Conservation (phyloP, 2,888 invertebrate species). For the Axea sp. region DNA sequence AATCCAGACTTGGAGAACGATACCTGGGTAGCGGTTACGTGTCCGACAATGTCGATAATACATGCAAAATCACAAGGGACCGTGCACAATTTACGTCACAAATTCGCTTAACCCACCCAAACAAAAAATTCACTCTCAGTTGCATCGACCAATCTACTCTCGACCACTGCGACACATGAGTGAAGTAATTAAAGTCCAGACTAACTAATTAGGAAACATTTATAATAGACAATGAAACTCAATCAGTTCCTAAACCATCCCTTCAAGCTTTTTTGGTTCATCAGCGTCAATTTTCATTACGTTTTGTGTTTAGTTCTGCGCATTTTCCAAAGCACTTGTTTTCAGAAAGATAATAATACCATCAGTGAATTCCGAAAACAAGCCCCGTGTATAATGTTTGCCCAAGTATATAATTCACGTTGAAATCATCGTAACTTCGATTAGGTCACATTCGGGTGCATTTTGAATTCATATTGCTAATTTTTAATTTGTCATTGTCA, state of each 20-base stretch:
- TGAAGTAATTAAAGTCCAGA: too few species aligned
- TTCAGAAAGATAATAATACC: slow-evolving; percentile 23
- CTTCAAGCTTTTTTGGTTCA: slow-evolving; percentile 36
- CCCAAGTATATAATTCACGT: too few species aligned
- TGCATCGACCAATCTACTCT: neutral
- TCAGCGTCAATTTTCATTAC: slow-evolving; percentile 20
- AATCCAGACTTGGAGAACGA: slow-evolving; percentile 43
- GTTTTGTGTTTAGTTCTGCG: slow-evolving; percentile 15
- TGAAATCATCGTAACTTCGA: slow-evolving; percentile 12
- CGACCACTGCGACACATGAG: neutral
- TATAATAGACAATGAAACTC: slow-evolving; percentile 40
- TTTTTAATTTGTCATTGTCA: slow-evolving; percentile 36
- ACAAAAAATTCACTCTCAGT: slow-evolving; percentile 5
- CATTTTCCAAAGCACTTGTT: slow-evolving; percentile 13
- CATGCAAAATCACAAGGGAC: slow-evolving; percentile 44
- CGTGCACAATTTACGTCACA: slow-evolving; percentile 25
- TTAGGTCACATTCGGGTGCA: slow-evolving; percentile 1
- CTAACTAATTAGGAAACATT: slow-evolving; percentile 55
- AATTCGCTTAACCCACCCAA: slow-evolving; percentile 10
- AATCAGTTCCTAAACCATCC: slow-evolving; percentile 6
- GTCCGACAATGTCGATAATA: slow-evolving; percentile 54
- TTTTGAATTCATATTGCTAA: slow-evolving; percentile 1
- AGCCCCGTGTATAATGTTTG: too few species aligned
- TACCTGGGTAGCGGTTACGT: slow-evolving; percentile 60
- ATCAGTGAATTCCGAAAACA: slow-evolving; percentile 22